phyloP scores from a whole-genome alignment of 2,797 vertebrate species.

The Pempheris klunzingeri region DNA sequence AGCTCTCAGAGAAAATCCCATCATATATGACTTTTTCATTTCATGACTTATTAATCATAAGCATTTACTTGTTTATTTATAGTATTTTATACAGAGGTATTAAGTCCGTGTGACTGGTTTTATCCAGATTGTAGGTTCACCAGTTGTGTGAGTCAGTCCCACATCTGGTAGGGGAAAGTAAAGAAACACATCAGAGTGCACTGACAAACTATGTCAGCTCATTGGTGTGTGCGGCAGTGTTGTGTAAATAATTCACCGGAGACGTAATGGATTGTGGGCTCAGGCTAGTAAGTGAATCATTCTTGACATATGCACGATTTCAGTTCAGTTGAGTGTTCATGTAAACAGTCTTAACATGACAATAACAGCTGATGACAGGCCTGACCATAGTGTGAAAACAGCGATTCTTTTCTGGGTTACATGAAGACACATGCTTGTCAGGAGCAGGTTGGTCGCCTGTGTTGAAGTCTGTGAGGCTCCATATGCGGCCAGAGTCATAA shows the following conservation, averaged over 20 bases:
- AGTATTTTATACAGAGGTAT: constrained; percentile 3
- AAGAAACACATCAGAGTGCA: constrained; percentile 57
- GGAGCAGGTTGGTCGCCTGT: constrained; percentile 28
- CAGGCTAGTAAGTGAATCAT: constrained; percentile 77
- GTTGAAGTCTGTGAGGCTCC: constrained; percentile 34
- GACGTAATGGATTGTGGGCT: constrained; percentile 75
- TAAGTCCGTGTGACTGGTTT: constrained; percentile 14
- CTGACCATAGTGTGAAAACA: constrained; percentile 67
- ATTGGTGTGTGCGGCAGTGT: constrained; percentile 29
- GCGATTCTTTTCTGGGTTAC: constrained; percentile 66
- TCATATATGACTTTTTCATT: not conserved
- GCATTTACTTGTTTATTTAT: constrained; percentile 3
- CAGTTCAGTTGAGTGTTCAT: constrained; percentile 67
- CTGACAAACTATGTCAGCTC: constrained; percentile 56
- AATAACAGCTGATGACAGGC: constrained; percentile 77
- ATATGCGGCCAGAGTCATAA: constrained; percentile 29
- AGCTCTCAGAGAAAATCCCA: not conserved
- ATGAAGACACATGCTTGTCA: constrained; percentile 61
- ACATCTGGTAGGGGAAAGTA: constrained; percentile 41
- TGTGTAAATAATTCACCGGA: constrained; percentile 75
- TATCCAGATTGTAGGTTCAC: constrained; percentile 27
- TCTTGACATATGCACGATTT: constrained; percentile 81
- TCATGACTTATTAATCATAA: not conserved
- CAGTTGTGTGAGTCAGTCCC: constrained; percentile 39
- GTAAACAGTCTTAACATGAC: constrained; percentile 78